A percentile compares a stretch with the other conserved stretches of the same genome.
phyloP scores from a whole-genome alignment of 2,113 vertebrate genomes.

The Rhizomys pruinosus region DNA sequence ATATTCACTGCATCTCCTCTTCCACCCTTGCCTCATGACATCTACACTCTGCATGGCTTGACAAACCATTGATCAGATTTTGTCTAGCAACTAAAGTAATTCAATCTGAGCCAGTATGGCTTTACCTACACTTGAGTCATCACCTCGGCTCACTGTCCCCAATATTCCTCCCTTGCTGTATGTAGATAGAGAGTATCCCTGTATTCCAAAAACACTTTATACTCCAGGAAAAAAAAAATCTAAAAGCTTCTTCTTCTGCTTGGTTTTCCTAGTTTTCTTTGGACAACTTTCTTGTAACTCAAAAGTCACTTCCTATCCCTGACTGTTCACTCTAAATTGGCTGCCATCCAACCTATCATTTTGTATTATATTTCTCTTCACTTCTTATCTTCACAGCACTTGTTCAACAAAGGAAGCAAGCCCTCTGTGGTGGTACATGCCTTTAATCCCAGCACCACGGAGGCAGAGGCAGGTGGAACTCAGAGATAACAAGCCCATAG shows the following conservation, averaged over 20 bases:
- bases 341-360: neutral
- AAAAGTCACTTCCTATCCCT: neutral
- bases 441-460: too few relatives aligned
- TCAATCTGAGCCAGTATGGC: neutral
- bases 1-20: neutral
- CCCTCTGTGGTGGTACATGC: too few relatives aligned
- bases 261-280: neutral
- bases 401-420: neutral
- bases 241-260: neutral
- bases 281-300: neutral
- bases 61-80: neutral
- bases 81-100: neutral
- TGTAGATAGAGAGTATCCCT: neutral
- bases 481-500: too few relatives aligned
- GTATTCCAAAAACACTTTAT: neutral
- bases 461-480: too few relatives aligned
- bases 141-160: neutral
- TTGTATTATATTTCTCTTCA: neutral
- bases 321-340: neutral
- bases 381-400: constrained; percentile 7
- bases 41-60: neutral
- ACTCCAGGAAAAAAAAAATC: neutral
- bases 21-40: neutral
- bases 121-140: neutral
- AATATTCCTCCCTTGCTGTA: neutral